Evolutionary conservation across 2,113 vertebrate genomes (phyloP).

Genomic region (Rhegmatorhina hoffmannsi): DNA sequence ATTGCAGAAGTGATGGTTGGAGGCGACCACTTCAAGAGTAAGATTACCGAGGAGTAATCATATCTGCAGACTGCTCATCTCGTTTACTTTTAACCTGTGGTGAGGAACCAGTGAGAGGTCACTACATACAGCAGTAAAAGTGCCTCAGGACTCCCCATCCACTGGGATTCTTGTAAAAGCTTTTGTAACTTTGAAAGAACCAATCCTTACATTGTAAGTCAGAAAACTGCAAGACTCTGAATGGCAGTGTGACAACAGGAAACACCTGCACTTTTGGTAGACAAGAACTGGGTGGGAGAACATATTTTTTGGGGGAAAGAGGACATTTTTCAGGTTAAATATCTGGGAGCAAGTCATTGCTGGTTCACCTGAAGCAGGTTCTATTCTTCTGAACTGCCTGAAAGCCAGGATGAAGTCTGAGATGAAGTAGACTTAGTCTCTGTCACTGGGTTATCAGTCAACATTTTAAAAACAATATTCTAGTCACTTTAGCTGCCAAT

Average conservation of each 20-base stretch:
- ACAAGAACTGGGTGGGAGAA: neutral
- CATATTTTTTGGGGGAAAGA: neutral
- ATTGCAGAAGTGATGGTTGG: neutral
- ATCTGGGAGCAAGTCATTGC: neutral
- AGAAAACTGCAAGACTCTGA: neutral
- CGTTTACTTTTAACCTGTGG: neutral
- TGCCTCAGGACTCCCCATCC: neutral
- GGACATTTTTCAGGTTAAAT: neutral
- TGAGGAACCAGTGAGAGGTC: neutral
- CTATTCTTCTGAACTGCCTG: neutral
- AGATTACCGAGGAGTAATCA: fast-evolving
- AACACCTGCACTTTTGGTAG: fast-evolving
- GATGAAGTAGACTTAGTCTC: neutral
- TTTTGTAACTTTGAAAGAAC: neutral
- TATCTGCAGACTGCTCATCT: neutral
- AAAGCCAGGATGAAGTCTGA: neutral
- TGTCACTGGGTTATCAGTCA: neutral
- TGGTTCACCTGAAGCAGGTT: neutral
- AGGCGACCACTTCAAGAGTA: neutral
- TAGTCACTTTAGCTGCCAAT: neutral
- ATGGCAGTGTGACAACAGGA: neutral
- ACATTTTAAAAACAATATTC: neutral
- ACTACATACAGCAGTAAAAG: fast-evolving
- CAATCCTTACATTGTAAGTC: neutral
- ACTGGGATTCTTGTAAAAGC: neutral